Evolutionary conservation across 2,797 vertebrate species (phyloP), one percentile per base, ranked within the genome.

Genomic region (Gambusia yucatana): DNA sequence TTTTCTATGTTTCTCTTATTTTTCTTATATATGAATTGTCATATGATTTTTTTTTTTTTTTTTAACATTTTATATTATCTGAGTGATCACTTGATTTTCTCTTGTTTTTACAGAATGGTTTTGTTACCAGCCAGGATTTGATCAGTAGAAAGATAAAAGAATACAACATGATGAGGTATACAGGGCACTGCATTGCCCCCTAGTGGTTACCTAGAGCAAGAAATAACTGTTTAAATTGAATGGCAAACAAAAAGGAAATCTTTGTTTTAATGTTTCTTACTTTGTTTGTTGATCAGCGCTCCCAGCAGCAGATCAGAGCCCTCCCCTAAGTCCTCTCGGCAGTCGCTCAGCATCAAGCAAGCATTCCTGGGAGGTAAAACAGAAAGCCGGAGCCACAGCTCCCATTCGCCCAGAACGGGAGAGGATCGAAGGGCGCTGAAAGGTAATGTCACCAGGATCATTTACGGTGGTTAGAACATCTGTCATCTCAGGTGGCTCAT

Each of bases 101-200:
- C 25, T 16, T 87, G 41, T 84, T 5, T 9, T 87, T 95, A 13
- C 84, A 99, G 98, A 97, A 97, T 50, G 95, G 96, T 70, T 93
- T 95, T 73, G 96, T 99, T 73, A 98, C 98, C 63, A 99, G 97
- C 90, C 97, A 97, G 79, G 98, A 99, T 88, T 92, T 99, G 79
- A 99, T 99, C 93, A 98, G 97, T 93, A 94, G 96, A 84, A 98
- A 97, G 91, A 98, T 99, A 90, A 98, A 97, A 95, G 98, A 99
- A 88, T 99, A 99, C 94, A 98, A 95, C 93, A 96, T 98, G 93
- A 97, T 98, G 97, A 99, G 97, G 98, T 99, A 94, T 83, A 94
- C 74, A 16, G 65, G 43, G 41, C 57, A 80, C 76, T 28, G 33
- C 72, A 55, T 30, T 63, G 75, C 67, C 85, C 48, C 77, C 74